These are phyloP conservation scores for Nycticryphes semicollaris DNA, from an alignment of 2,113 vertebrate genomes.

Conservation along the genomic window DNA sequence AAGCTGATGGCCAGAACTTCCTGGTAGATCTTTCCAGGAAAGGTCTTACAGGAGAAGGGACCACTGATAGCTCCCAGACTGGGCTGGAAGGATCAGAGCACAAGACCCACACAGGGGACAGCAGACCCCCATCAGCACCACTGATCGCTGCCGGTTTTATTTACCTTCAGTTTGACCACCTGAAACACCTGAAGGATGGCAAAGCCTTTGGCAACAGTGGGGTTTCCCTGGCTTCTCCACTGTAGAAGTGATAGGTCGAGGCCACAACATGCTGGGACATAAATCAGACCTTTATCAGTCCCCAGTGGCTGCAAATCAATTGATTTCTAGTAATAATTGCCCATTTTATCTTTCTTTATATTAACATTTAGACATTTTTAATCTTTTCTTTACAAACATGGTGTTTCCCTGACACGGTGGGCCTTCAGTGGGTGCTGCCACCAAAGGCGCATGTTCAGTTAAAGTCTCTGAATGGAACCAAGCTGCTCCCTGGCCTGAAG, in stretches of 20 bases:
- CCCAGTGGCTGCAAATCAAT: neutral
- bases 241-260: neutral
- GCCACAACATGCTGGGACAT: neutral
- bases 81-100: neutral
- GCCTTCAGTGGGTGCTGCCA: neutral
- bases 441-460: accelerated
- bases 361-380: constrained; percentile 1
- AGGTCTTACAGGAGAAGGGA: accelerated
- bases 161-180: neutral
- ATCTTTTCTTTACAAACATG: neutral
- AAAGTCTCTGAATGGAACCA: neutral
- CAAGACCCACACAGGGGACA: accelerated
- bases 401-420: neutral
- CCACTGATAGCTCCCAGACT: neutral
- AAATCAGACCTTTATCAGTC: neutral
- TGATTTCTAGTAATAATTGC: neutral
- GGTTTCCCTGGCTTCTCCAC: neutral
- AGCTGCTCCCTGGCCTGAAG: neutral
- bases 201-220: accelerated
- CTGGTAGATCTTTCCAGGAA: neutral
- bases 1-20: neutral
- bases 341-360: constrained; percentile 8
- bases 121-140: neutral
- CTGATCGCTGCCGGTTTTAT: accelerated
- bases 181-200: neutral